Conservation (phyloP, 2,888 invertebrate species). For the Serripes groenlandicus region DNA sequence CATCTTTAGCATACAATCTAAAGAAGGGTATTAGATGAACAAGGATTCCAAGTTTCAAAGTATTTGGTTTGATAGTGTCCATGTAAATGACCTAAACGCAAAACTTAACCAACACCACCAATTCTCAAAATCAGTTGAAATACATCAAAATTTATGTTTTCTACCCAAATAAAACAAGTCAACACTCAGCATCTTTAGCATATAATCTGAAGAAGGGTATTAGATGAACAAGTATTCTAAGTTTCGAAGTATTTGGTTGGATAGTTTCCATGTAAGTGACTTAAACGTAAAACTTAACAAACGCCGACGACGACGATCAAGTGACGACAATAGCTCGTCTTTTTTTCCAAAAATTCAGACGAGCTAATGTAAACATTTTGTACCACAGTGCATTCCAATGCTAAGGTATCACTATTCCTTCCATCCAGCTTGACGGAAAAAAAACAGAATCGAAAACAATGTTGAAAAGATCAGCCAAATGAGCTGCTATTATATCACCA, state of each 20-base stretch:
- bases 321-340: not conserved
- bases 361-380: not conserved
- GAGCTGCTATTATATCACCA: not conserved
- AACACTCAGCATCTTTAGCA: too few relatives aligned
- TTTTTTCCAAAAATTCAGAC: not conserved
- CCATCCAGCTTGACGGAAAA: slow-evolving; percentile 33
- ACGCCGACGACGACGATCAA: not conserved
- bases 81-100: too few relatives aligned
- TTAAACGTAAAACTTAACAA: not conserved
- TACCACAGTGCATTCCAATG: not conserved
- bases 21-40: too few relatives aligned
- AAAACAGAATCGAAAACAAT: slow-evolving; percentile 11
- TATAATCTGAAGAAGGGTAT: too few relatives aligned
- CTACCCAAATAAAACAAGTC: too few relatives aligned
- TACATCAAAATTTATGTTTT: too few relatives aligned
- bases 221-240: not conserved
- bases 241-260: not conserved
- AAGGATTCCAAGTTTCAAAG: too few relatives aligned
- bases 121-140: too few relatives aligned
- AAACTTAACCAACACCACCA: too few relatives aligned
- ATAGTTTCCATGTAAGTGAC: not conserved
- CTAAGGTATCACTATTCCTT: slow-evolving; percentile 30
- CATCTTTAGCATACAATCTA: too few relatives aligned
- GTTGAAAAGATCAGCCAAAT: slow-evolving; percentile 27
- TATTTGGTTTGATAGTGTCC: too few relatives aligned